phyloP scores from a whole-genome alignment of 2,888 invertebrate species.

The Podotricha telesiphe region DNA sequence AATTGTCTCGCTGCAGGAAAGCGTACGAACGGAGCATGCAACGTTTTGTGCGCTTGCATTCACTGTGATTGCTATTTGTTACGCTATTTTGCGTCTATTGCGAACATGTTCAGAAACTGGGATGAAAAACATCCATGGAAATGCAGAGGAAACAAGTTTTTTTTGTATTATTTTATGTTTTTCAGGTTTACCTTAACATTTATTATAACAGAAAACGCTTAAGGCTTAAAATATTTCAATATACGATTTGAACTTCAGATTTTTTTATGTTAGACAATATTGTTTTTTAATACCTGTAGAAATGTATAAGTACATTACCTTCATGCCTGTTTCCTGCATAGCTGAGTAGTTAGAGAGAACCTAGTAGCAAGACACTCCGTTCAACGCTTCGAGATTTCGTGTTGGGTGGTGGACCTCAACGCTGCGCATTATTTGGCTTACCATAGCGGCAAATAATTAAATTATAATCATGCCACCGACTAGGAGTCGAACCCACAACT shows the following conservation, averaged over 20 bases:
- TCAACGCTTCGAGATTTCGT: too few species aligned
- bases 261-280: too few species aligned
- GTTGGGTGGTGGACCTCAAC: too few species aligned
- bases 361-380: too few species aligned
- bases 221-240: not conserved
- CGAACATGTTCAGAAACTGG: conserved; percentile 24
- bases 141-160: conserved; percentile 27
- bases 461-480: too few species aligned
- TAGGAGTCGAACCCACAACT: too few species aligned
- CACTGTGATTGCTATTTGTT: conserved; percentile 41
- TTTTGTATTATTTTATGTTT: conserved; percentile 5
- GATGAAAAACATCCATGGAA: conserved; percentile 28
- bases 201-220: not conserved
- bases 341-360: too few species aligned
- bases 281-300: too few species aligned
- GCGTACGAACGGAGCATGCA: conserved; percentile 37
- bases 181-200: not conserved
- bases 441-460: too few species aligned
- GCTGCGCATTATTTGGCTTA: too few species aligned
- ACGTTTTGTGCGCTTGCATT: conserved; percentile 39
- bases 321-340: too few species aligned
- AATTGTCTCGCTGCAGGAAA: conserved; percentile 40
- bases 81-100: conserved; percentile 37
- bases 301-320: too few species aligned
- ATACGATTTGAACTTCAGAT: not conserved